Conservation (phyloP, 2,113 vertebrate genomes). For the Daphoenositta chrysoptera region DNA sequence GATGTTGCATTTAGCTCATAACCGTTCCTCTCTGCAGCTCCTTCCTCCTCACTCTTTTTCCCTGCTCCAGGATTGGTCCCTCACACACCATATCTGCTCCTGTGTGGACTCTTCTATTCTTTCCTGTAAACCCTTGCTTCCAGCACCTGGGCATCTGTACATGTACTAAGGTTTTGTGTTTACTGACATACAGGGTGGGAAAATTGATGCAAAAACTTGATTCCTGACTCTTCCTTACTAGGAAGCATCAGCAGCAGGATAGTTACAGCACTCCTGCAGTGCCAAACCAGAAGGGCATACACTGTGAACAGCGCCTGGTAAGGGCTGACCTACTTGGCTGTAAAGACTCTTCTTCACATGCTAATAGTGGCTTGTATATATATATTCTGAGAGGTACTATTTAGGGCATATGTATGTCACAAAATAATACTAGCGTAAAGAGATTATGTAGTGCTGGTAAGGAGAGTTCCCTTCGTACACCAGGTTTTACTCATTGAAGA, state of each 20-base stretch:
- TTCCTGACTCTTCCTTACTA: neutral
- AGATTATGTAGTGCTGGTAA: neutral
- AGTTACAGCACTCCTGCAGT: neutral
- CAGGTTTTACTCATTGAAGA: neutral
- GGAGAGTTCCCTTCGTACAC: neutral
- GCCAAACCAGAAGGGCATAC: neutral
- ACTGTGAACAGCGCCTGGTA: neutral
- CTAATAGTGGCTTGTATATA: too few species aligned
- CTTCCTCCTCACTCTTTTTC: neutral
- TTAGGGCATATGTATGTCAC: neutral
- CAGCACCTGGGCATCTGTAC: neutral
- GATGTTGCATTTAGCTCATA: neutral
- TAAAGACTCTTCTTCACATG: neutral
- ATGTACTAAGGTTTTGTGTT: neutral
- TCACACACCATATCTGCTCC: neutral
- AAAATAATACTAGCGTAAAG: neutral
- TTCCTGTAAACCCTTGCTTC: neutral
- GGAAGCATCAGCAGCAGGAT: neutral
- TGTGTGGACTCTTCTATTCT: neutral
- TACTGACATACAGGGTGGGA: fast-evolving
- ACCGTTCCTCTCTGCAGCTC: neutral
- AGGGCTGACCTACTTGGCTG: neutral
- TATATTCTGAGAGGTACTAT: neutral
- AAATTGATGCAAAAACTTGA: neutral
- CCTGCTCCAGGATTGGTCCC: neutral